phyloP scores from a whole-genome alignment of 2,888 invertebrate species.

The Brachynemurus nebulosus region DNA sequence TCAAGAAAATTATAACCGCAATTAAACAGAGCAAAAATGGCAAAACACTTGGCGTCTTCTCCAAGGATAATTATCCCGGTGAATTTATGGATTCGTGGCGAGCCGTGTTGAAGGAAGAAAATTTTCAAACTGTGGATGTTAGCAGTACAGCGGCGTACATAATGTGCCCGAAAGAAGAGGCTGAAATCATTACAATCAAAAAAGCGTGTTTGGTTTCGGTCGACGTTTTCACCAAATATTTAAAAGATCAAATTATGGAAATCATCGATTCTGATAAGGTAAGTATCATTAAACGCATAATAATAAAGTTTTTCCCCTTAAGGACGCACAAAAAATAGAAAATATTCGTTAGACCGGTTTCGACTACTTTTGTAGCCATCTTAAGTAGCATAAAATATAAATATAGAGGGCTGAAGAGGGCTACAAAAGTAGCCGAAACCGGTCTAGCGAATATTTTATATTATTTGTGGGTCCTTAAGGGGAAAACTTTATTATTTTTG shows the following conservation, averaged over 20 bases:
- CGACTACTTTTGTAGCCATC: no score
- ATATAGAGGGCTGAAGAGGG: no score
- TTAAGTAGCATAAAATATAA: no score
- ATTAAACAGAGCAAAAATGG: conserved; percentile 83
- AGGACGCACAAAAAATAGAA: no score
- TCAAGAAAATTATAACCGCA: conserved; percentile 54
- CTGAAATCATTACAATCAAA: conserved; percentile 77
- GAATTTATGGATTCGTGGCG: conserved; percentile 91
- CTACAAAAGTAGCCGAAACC: no score
- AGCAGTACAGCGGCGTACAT: conserved; percentile 71
- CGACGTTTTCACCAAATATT: conserved; percentile 90
- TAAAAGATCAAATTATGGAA: conserved; percentile 96
- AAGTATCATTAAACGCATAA: no score
- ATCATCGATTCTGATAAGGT: conserved; percentile 95
- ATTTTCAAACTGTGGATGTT: conserved; percentile 77
- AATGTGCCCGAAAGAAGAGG: conserved; percentile 90
- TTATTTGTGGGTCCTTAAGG: no score
- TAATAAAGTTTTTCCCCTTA: no score
- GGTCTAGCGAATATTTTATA: no score
- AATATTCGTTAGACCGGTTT: no score
- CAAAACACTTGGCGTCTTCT: conserved; percentile 76
- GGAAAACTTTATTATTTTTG: no score
- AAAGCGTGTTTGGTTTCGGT: conserved; percentile 88
- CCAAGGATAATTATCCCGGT: conserved; percentile 87
- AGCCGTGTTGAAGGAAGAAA: conserved; percentile 55